Evolutionary conservation across 2,797 vertebrate species (phyloP), one percentile per base, ranked within the genome.

Genomic region (Sebastes kiyomatsui): DNA sequence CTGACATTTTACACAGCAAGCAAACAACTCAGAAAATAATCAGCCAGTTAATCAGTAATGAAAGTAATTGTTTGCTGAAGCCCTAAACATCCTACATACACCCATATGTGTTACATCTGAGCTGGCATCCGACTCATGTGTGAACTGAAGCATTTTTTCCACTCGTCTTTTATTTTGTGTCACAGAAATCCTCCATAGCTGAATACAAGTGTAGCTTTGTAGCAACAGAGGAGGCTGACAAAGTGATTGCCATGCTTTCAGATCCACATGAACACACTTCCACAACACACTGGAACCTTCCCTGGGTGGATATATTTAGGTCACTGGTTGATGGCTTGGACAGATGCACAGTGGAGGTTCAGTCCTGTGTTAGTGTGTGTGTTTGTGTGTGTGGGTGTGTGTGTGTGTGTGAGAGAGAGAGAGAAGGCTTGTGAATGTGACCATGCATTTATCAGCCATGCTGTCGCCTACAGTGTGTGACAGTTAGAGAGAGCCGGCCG

Each of bases 261-360:
- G 14, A 85, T 60, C 67, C 55, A 75, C 77, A 79, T 60, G 7
- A 59, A 77, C 82, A 86, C 79, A 77, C 78, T 16, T 75, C 72
- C 75, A 61, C 77, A 42, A 70, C 76, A 87, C 71, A 74, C 75
- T 32, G 55, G 68, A 80, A 64, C 76, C 79, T 81, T 86, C 80
- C 85, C 81, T 72, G 54, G 80, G 68, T 69, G 82, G 88, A 82
- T 91, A 88, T 91, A 94, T 93, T 92, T 92, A 91, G 93, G 91
- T 88, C 89, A 84, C 52, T 72, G 88, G 76, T 90, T 86, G 69
- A 90, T 85, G 81, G 80, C 81, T 85, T 33, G 67, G 80, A 61
- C 87, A 87, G 84, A 85, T 87, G 81, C 77, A 84, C 59, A 20
- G 70, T 42, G 42, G 66, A 75, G 38, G 78, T 87, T 76, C 81